A percentile compares a stretch with the other conserved stretches of the same genome.
These are phyloP conservation scores for Dasysyrphus albostriatus DNA, from an alignment of 2,888 invertebrate species.

Conservation along the genomic window DNA sequence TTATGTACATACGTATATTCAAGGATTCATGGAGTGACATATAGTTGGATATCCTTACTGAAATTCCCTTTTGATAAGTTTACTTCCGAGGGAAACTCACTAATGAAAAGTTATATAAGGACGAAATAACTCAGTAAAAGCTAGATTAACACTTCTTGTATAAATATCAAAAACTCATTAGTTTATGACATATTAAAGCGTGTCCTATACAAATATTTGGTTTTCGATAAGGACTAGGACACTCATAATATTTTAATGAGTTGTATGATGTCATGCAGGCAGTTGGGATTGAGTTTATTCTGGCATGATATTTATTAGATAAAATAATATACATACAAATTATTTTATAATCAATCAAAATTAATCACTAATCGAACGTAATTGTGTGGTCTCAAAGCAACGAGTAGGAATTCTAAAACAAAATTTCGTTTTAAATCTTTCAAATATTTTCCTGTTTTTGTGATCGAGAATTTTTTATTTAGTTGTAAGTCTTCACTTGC, in stretches of 20 bases:
- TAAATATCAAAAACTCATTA: not conserved
- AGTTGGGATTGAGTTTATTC: not conserved
- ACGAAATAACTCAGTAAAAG: not conserved
- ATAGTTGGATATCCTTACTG: not conserved
- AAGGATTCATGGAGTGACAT: not conserved
- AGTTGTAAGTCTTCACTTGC: no score
- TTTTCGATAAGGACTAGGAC: not conserved
- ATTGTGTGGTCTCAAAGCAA: no score
- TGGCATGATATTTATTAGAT: not conserved
- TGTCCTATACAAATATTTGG: not conserved
- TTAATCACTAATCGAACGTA: not conserved
- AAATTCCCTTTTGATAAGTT: not conserved
- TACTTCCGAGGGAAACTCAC: not conserved
- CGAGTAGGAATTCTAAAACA: no score
- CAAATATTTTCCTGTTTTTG: no score
- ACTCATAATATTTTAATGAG: constrained; percentile 12
- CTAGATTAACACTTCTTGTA: not conserved
- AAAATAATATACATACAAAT: not conserved
- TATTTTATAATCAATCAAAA: not conserved
- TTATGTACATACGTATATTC: no score
- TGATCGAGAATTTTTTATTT: no score
- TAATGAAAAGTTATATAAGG: not conserved
- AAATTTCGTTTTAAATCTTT: no score
- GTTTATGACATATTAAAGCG: not conserved
- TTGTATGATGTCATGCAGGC: not conserved